A percentile compares a stretch with the other conserved stretches of the same genome.
Conservation (phyloP, 2,797 vertebrate genomes). For the Alosa sapidissima region DNA sequence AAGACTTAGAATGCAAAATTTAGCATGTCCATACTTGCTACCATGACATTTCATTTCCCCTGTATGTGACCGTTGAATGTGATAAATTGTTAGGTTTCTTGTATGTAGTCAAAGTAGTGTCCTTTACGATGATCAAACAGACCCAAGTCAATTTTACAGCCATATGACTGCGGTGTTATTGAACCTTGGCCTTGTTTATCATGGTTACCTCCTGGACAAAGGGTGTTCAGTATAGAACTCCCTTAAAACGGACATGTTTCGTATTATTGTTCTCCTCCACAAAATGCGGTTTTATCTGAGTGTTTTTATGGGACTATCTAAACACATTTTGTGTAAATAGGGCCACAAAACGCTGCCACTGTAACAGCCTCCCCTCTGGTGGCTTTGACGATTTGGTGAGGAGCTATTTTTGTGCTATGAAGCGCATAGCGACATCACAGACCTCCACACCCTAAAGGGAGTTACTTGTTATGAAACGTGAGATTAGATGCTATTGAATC, state of each 20-base stretch:
- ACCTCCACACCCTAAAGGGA: background rate
- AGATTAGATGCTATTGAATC: background rate
- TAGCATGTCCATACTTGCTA: background rate
- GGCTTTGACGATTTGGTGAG: background rate
- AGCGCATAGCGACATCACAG: background rate
- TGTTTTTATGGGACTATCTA: background rate
- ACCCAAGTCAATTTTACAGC: constrained; percentile 40
- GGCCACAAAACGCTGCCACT: background rate
- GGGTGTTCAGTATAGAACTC: background rate
- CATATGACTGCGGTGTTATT: constrained; percentile 35
- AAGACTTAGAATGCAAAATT: background rate
- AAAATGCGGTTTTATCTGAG: background rate
- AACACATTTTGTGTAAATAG: background rate
- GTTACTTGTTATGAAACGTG: background rate
- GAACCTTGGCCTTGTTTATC: constrained; percentile 39
- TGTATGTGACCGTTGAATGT: constrained; percentile 23
- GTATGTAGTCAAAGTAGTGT: background rate
- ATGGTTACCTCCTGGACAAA: background rate
- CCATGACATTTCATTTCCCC: background rate
- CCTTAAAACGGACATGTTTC: background rate
- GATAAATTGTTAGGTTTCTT: constrained; percentile 29
- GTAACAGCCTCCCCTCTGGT: background rate
- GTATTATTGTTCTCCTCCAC: background rate
- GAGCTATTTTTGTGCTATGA: background rate
- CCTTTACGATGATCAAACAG: background rate